These are phyloP conservation scores for Anodontia alba DNA, from an alignment of 2,888 invertebrate genomes.

Conservation along the genomic window DNA sequence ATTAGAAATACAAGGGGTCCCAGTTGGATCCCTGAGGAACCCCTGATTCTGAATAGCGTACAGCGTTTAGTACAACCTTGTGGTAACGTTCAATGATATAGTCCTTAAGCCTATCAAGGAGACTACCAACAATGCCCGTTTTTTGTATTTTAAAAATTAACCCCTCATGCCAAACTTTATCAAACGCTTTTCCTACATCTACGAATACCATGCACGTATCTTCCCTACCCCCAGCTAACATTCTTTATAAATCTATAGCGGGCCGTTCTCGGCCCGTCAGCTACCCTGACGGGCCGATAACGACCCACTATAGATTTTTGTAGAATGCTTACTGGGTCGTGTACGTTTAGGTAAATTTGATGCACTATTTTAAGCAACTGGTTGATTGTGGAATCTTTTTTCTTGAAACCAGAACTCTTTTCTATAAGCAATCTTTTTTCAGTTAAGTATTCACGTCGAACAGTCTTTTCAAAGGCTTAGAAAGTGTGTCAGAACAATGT, in stretches of 20 bases:
- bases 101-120: not conserved
- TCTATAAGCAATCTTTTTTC: not conserved
- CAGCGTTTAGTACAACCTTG: not conserved
- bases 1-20: not conserved
- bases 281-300: no score
- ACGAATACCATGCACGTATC: constrained; percentile 2
- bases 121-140: not conserved
- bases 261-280: no score
- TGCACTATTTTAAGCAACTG: constrained; percentile 5
- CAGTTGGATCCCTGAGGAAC: not conserved
- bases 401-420: constrained; percentile 1
- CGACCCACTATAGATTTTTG: no score
- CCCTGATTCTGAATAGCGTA: not conserved
- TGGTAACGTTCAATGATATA: not conserved
- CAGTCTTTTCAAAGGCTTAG: not conserved
- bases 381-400: constrained; percentile 1
- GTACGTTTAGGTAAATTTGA: not conserved
- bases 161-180: not conserved
- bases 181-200: not conserved
- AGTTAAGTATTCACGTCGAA: not conserved
- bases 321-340: no score
- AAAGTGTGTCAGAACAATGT: not conserved
- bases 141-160: not conserved
- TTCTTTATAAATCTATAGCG: no score
- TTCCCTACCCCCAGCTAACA: no score